Conservation (phyloP, 2,113 vertebrate genomes). For the Tenrec ecaudatus region DNA sequence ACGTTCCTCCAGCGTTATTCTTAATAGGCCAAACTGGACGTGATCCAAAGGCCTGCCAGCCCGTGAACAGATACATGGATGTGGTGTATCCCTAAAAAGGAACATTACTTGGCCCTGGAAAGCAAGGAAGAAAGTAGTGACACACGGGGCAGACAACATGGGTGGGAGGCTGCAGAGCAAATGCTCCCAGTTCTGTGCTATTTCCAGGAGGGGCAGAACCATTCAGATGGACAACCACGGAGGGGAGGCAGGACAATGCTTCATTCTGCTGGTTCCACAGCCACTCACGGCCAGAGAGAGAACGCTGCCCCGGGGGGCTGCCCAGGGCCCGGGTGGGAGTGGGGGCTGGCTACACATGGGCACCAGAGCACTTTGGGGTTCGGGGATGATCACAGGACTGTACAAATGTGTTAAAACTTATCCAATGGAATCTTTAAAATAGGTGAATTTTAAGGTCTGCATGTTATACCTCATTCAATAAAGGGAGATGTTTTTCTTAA, state of each 20-base stretch:
- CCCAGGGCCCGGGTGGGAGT: background rate
- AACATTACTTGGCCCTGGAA: slow-evolving; percentile 7
- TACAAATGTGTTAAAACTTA: background rate
- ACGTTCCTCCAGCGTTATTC: background rate
- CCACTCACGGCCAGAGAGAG: background rate
- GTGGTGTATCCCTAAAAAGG: background rate
- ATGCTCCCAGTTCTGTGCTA: background rate
- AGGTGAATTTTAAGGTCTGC: background rate
- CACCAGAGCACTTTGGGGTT: background rate
- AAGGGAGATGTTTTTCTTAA: no score
- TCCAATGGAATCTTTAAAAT: background rate
- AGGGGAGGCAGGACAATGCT: background rate
- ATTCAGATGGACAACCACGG: background rate
- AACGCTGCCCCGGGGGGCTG: background rate
- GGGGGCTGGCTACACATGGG: background rate
- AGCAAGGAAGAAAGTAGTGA: background rate
- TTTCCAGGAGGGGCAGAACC: slow-evolving; percentile 49
- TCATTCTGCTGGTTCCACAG: background rate
- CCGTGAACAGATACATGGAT: background rate
- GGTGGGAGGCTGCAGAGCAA: background rate
- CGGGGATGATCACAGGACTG: no score
- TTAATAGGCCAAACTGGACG: background rate
- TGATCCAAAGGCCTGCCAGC: background rate
- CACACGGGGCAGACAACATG: background rate
- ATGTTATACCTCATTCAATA: no score